Percentiles rank a stretch among this genome's conserved stretches.
These are phyloP conservation scores for Scaptomyza cyrtandrae DNA, from an alignment of 2,888 invertebrate genomes.

Conservation along the genomic window DNA sequence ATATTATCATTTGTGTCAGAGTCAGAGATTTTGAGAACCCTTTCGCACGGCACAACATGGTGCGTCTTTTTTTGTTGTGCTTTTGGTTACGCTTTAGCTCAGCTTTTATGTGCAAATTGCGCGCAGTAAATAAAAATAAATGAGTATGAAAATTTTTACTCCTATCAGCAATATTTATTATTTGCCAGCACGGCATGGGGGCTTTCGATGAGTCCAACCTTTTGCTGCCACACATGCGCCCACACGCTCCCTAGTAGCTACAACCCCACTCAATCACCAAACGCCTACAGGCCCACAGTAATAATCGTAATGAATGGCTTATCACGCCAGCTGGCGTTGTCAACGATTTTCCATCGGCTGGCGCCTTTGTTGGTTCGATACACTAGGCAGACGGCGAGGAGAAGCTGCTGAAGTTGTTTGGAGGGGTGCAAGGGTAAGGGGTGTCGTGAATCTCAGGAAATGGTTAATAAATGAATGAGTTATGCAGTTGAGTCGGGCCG, in stretches of 20 bases:
- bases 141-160: constrained; percentile 80
- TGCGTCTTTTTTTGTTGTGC: constrained; percentile 35
- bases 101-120: constrained; percentile 77
- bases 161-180: constrained; percentile 77
- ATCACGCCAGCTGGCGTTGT: constrained; percentile 81
- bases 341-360: constrained; percentile 69
- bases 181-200: constrained; percentile 56
- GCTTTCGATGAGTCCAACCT: constrained; percentile 36
- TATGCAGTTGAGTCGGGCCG: constrained; percentile 52
- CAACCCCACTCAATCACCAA: not conserved
- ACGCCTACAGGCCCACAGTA: constrained; percentile 47
- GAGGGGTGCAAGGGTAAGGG: not conserved
- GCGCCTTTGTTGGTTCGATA: constrained; percentile 77
- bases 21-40: constrained; percentile 69
- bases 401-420: not conserved
- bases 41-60: constrained; percentile 53
- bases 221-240: constrained; percentile 27
- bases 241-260: constrained; percentile 3
- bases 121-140: constrained; percentile 80
- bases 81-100: constrained; percentile 2
- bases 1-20: constrained; percentile 72
- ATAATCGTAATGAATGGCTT: constrained; percentile 81
- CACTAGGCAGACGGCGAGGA: constrained; percentile 7
- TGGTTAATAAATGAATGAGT: constrained; percentile 78
- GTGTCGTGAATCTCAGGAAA: constrained; percentile 55